phyloP scores from a whole-genome alignment of 2,113 vertebrate genomes.

The Eupsittula cactorum region DNA sequence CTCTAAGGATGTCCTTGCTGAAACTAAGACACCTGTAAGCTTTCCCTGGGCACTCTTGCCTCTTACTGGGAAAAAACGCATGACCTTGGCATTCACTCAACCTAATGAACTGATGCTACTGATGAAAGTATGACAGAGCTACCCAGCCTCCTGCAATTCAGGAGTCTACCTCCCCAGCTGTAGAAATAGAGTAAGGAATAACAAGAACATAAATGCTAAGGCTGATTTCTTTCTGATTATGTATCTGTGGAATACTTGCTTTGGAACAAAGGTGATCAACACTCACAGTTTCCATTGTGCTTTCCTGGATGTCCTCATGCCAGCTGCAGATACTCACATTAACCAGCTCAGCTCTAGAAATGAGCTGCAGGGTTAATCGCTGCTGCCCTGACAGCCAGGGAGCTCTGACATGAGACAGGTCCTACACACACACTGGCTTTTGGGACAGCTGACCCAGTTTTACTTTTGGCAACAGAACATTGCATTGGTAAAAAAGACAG shows the following conservation, averaged over 20 bases:
- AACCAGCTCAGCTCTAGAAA: constrained; percentile 14
- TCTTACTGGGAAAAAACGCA: not conserved
- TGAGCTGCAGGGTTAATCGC: not conserved
- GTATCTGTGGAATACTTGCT: constrained; percentile 19
- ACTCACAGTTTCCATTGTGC: not conserved
- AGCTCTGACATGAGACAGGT: not conserved
- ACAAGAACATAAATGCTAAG: constrained; percentile 20
- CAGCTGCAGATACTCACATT: not conserved
- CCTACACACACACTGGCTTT: not conserved
- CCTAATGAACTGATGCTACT: not conserved
- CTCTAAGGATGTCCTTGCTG: constrained; percentile 51
- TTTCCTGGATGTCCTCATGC: not conserved
- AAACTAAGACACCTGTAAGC: constrained; percentile 47
- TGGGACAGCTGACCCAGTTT: not conserved
- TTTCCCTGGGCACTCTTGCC: constrained; percentile 31
- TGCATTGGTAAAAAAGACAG: not conserved
- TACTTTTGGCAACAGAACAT: constrained; percentile 12
- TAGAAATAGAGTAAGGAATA: not conserved
- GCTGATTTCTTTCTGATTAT: not conserved
- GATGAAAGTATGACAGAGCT: not conserved
- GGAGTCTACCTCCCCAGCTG: not conserved
- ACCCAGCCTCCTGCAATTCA: not conserved
- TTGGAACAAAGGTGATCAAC: not conserved
- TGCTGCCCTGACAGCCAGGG: constrained; percentile 5
- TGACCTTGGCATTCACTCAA: constrained; percentile 1